Evolutionary conservation across 2,888 invertebrate genomes (phyloP), one percentile per base, ranked within the genome.

Genomic region (Hecatera dysodea): DNA sequence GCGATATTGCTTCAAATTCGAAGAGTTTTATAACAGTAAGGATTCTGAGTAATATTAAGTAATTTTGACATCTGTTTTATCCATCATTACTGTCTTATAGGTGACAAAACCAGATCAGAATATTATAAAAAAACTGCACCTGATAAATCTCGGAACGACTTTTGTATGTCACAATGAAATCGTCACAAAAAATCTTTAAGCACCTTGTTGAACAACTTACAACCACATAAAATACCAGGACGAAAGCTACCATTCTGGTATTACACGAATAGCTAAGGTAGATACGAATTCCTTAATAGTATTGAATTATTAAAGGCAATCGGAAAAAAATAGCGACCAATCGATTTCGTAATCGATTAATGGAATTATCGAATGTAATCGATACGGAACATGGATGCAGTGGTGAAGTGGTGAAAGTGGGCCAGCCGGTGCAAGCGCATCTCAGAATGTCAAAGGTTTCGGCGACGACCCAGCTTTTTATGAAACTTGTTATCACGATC

Each of bases 341-440:
- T 84, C 78, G 80, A 77, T 85, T 85, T 71, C 72, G 70, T 82
- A 88, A 89, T 87, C 83, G 84, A 87, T 84, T 83, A 72, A 62
- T 71, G 64, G 33, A 67, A 73, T 81, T 76, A 84, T 77, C 73
- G 74, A 77, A 72, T 78, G 72, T 75, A 70, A 85, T 85, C 78
- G 71, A 79, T 81, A 73, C 75, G 80, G 78, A 81, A 85, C 86
- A 84, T 86, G 81, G 78, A 83, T 86, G 84, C 83, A 86, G 73
- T 72, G 86, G 89, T 86, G 90, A 90, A 90, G 73, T 72, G 87
- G 89, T 88, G 90, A 91, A 91, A 90, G 90, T 86, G 77, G 87
- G 76, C 78, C 83, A 74, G 74, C 66, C 72, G 56, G 75, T 80
- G 81, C 78, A 80, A 36, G 64, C 67, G 62, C 79, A 71, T 75